phyloP scores from a whole-genome alignment of 2,888 invertebrate species.

The Oscheius onirici region DNA sequence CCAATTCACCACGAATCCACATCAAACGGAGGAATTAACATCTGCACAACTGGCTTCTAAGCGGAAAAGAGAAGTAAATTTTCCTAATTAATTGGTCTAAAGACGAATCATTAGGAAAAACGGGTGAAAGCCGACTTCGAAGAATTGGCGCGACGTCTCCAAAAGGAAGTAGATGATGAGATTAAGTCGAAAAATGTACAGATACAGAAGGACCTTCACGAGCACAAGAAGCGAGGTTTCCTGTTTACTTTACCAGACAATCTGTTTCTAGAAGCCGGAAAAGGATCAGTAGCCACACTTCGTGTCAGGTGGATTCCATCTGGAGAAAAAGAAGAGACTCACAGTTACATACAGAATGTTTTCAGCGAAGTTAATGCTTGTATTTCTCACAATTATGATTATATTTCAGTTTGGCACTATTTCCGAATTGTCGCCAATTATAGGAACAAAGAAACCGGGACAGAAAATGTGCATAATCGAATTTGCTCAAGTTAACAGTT shows the following conservation, averaged over 20 bases:
- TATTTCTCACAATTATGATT: too few species aligned
- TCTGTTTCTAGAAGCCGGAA: not conserved
- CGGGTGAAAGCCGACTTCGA: slow-evolving; percentile 44
- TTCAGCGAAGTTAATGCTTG: not conserved
- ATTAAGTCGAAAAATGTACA: slow-evolving; percentile 36
- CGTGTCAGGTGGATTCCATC: not conserved
- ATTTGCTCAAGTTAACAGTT: slow-evolving; percentile 13
- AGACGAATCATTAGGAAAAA: slow-evolving; percentile 24
- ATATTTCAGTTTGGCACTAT: slow-evolving; percentile 14
- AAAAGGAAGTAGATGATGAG: slow-evolving; percentile 47
- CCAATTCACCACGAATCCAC: slow-evolving; percentile 29
- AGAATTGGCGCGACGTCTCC: slow-evolving; percentile 39
- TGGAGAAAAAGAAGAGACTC: not conserved
- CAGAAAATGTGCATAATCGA: slow-evolving; percentile 14
- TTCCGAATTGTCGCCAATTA: not conserved
- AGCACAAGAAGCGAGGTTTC: slow-evolving; percentile 1
- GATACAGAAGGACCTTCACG: not conserved
- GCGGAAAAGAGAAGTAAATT: slow-evolving; percentile 19
- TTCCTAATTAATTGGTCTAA: not conserved
- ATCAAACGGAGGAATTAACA: slow-evolving; percentile 21
- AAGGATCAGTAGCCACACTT: not conserved
- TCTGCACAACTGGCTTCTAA: slow-evolving; percentile 11
- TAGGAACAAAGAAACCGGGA: not conserved
- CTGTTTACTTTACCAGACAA: too few species aligned
- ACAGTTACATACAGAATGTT: not conserved